Evolutionary conservation across 2,888 invertebrate species (phyloP).

Genomic region (Caenorhabditis sinica): DNA sequence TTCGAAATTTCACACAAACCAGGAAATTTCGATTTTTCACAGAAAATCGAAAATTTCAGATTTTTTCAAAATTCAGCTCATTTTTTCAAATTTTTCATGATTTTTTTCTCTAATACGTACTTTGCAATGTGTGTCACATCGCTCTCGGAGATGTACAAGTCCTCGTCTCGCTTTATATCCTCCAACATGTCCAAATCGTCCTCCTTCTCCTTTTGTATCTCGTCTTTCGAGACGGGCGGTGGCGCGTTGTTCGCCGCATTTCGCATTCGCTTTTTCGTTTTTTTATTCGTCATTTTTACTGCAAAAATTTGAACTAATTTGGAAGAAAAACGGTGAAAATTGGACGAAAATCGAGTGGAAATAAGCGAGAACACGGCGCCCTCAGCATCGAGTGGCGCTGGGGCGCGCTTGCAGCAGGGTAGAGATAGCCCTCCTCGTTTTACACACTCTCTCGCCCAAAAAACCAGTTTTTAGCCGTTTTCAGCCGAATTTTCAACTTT

Average conservation of each 20-base stretch:
- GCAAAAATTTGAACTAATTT: background rate
- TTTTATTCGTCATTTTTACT: conserved; percentile 58
- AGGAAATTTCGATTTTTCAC: background rate
- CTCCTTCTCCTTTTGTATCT: conserved; percentile 38
- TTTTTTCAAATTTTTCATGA: background rate
- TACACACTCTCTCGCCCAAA: no score
- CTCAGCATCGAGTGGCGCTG: no score
- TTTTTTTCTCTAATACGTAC: conserved; percentile 17
- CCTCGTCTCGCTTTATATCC: conserved; percentile 57
- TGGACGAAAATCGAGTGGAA: background rate
- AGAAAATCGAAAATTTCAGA: background rate
- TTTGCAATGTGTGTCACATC: conserved; percentile 49
- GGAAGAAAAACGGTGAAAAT: conserved; percentile 6
- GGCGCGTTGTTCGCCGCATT: conserved; percentile 19
- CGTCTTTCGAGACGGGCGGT: background rate
- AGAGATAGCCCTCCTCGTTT: no score
- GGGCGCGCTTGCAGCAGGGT: no score
- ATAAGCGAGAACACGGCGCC: background rate
- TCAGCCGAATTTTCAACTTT: no score
- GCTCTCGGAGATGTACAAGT: conserved; percentile 60
- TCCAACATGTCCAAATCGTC: conserved; percentile 48
- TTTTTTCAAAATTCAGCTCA: background rate
- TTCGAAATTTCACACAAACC: background rate
- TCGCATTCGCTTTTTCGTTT: conserved; percentile 29
- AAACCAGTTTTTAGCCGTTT: background rate